Percentiles rank a stretch among this genome's conserved stretches.
phyloP scores from a whole-genome alignment of 2,113 vertebrate species.

The Nasalis larvatus region DNA sequence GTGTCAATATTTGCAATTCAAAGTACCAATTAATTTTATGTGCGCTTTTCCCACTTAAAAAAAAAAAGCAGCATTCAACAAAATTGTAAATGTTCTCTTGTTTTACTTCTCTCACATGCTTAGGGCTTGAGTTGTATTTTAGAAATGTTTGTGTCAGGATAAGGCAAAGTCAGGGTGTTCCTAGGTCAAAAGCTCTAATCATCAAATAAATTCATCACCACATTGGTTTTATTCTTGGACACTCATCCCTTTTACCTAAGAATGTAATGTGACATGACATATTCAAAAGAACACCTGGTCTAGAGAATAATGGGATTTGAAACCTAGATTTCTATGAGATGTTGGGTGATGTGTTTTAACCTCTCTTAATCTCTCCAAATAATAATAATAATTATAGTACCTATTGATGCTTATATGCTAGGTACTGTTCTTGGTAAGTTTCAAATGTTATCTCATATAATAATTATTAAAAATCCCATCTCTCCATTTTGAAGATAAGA shows the following conservation, averaged over 20 bases:
- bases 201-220: background rate
- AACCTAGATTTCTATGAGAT: background rate
- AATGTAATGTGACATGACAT: background rate
- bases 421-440: background rate
- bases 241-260: background rate
- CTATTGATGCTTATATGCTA: background rate
- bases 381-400: background rate
- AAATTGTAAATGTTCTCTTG: slow-evolving; percentile 2
- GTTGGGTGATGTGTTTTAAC: background rate
- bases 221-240: background rate
- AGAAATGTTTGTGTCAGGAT: background rate
- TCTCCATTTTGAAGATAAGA: background rate
- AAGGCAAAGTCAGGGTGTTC: background rate
- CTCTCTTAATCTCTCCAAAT: background rate
- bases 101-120: background rate
- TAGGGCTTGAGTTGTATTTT: background rate
- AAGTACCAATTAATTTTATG: slow-evolving; percentile 56
- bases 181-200: background rate
- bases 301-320: background rate
- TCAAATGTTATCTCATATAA: background rate
- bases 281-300: background rate
- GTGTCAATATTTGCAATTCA: slow-evolving; percentile 65
- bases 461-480: background rate
- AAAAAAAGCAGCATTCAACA: slow-evolving; percentile 39
- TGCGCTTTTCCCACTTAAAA: background rate